Conservation (phyloP, 1,140 invertebrate genomes). For the Caenorhabditis brenneri region DNA sequence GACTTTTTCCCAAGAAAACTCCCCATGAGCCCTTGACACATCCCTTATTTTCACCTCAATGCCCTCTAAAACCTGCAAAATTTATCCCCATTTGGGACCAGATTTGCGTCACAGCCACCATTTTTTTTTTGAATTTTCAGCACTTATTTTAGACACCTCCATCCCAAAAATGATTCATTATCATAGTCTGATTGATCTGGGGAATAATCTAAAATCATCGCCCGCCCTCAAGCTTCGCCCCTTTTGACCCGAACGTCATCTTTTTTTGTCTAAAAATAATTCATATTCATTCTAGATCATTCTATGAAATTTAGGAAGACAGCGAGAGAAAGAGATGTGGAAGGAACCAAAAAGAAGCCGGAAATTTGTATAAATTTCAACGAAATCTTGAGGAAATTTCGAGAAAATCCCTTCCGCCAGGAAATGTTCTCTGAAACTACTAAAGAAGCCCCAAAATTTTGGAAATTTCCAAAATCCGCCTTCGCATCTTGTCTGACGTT, state of each 20-base stretch:
- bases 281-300: background rate
- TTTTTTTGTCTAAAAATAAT: background rate
- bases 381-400: too few species aligned
- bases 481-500: background rate
- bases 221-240: background rate
- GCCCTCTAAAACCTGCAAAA: too few species aligned
- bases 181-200: too few species aligned
- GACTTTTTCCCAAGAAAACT: too few species aligned
- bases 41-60: too few species aligned
- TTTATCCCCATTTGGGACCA: too few species aligned
- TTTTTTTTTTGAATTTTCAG: too few species aligned
- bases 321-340: background rate
- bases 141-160: too few species aligned
- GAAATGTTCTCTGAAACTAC: background rate
- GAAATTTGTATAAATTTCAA: too few species aligned
- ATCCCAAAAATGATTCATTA: background rate
- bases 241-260: background rate
- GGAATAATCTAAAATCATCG: too few species aligned
- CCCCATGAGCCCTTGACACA: too few species aligned
- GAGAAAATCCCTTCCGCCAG: background rate
- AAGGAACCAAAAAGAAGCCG: slow-evolving; percentile 14
- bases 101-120: too few species aligned
- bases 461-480: background rate
- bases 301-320: background rate
- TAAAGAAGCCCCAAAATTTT: background rate